Evolutionary conservation across 2,797 vertebrate genomes (phyloP).

Genomic region (Pantherophis vulpinus): DNA sequence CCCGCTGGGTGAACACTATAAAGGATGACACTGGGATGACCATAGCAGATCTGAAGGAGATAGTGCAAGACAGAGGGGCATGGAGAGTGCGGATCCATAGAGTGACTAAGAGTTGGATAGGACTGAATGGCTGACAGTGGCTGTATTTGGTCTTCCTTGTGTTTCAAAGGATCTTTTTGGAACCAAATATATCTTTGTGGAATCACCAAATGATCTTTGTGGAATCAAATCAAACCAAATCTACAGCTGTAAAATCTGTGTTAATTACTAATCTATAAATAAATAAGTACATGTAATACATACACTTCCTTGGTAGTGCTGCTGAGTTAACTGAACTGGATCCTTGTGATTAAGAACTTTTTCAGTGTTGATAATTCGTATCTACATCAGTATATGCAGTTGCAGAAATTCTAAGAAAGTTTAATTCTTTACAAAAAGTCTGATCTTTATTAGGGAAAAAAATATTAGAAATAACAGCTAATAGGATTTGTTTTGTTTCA

Average conservation of each 20-base stretch:
- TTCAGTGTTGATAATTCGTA: neutral
- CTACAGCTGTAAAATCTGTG: neutral
- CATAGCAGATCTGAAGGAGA: neutral
- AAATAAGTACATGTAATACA: neutral
- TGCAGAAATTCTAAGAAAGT: constrained; percentile 15
- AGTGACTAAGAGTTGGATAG: neutral
- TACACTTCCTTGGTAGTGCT: neutral
- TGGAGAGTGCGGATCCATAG: neutral
- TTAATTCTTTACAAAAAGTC: constrained; percentile 4
- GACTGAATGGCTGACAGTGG: neutral
- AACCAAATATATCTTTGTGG: neutral
- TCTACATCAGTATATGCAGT: neutral
- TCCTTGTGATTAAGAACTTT: neutral
- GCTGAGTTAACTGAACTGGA: neutral
- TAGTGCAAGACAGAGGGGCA: neutral
- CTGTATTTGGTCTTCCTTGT: neutral
- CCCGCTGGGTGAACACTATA: neutral
- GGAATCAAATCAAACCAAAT: neutral
- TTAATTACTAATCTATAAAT: neutral
- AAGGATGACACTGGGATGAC: neutral
- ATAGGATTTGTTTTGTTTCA: neutral
- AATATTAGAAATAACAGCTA: neutral
- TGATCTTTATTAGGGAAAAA: neutral
- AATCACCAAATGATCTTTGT: neutral
- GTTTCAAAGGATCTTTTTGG: neutral